Percentiles rank a stretch among this genome's conserved stretches.
These are phyloP conservation scores for Steinernema carpocapsae DNA, from an alignment of 2,888 invertebrate species.

Conservation along the genomic window DNA sequence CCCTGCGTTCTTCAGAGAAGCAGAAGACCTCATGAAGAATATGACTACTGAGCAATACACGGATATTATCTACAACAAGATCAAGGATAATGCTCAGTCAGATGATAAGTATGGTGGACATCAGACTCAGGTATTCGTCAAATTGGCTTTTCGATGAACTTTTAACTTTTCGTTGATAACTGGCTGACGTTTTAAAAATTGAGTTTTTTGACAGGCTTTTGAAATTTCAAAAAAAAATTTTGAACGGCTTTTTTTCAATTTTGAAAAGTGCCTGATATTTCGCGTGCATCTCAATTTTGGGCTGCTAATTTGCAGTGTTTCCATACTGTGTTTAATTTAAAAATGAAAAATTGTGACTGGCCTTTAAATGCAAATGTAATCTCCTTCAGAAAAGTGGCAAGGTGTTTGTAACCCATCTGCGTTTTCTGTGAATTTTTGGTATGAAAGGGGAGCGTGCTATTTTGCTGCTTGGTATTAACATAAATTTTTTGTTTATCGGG, in stretches of 20 bases:
- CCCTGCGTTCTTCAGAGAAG: constrained; percentile 76
- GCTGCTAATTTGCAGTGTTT: not conserved
- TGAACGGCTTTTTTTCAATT: constrained; percentile 65
- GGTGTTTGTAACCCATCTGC: no score
- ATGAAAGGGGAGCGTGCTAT: no score
- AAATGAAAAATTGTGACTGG: no score
- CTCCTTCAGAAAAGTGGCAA: no score
- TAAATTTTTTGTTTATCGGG: no score
- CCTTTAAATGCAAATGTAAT: no score
- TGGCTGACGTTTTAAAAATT: constrained; percentile 42
- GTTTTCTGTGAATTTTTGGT: no score
- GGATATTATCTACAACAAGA: constrained; percentile 68
- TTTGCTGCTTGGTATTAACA: no score
- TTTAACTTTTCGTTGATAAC: no score
- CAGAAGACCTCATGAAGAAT: constrained; percentile 76
- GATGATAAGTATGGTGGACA: constrained; percentile 73
- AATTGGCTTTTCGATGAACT: no score
- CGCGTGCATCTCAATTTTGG: not conserved
- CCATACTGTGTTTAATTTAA: no score
- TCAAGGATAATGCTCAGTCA: constrained; percentile 81
- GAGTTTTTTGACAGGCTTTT: not conserved
- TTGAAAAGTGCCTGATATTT: not conserved
- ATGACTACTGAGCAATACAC: constrained; percentile 73
- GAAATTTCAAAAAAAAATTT: constrained; percentile 7
- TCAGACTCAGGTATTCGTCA: constrained; percentile 70